Percentiles rank a stretch among this genome's conserved stretches.
Evolutionary conservation across 2,113 vertebrate species (phyloP).

Genomic region (Sardina pilchardus): DNA sequence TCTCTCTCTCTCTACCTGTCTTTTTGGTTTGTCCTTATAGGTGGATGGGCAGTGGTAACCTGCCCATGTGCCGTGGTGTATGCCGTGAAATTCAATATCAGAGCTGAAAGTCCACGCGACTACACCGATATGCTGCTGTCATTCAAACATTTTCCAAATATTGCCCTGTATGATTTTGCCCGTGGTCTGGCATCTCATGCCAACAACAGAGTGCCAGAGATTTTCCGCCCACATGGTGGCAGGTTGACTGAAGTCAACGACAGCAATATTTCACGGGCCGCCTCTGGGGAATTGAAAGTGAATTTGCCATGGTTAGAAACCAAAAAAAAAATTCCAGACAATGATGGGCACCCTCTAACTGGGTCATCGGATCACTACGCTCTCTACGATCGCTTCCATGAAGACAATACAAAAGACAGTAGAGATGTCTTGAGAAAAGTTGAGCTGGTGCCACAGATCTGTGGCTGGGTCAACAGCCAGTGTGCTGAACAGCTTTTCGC

Average conservation of each 20-base stretch:
- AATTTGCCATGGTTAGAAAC: not conserved
- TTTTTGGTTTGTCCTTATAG: not conserved
- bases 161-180: not conserved
- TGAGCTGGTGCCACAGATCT: too few relatives aligned
- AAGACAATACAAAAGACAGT: too few relatives aligned
- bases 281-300: not conserved
- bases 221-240: constrained; percentile 1
- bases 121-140: not conserved
- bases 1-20: too few relatives aligned
- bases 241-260: not conserved
- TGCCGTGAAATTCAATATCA: not conserved
- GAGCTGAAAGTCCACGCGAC: not conserved
- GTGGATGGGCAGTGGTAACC: not conserved
- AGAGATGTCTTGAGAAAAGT: too few relatives aligned
- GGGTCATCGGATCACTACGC: constrained; percentile 21
- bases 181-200: not conserved
- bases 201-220: not conserved
- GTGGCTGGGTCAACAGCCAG: too few relatives aligned
- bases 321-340: not conserved
- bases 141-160: not conserved
- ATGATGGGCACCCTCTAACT: not conserved
- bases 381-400: too few relatives aligned
- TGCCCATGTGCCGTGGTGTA: not conserved
- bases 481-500: too few relatives aligned
- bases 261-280: not conserved